Evolutionary conservation across 1,140 invertebrate genomes (phyloP), one percentile per base, ranked within the genome.

Genomic region (Magallana gigas): DNA sequence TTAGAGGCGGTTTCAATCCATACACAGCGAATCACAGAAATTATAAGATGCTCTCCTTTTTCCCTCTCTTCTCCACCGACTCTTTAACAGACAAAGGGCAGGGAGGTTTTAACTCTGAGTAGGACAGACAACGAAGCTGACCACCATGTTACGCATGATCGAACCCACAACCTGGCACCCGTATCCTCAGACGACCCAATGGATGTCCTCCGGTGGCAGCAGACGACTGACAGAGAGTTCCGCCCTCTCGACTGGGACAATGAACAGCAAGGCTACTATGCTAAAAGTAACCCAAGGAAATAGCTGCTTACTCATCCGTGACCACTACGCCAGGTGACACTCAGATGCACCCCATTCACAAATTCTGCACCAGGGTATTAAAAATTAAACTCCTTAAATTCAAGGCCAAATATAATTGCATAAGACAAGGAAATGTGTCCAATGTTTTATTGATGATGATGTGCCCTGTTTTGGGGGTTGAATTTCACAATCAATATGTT

Each of bases 151-250:
- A 76, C 23, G 23, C 68, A 12, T 76, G 23, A 76, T 36, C 11
- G 23, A 76, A 23, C 68, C 23, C 68, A 29, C 68, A 76, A 76
- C 68, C 68, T 76, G 68, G 68, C 68, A 76, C 68, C 68, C 68
- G 68, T 76, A 76, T 76, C 68, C 68, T 76, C 68, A 76, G 36
- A 76, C 68, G 23, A 23, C 68, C 60, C 68, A 76, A 76, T 76
- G 12, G 8, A 76, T 29, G 68, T 76, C 68, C 68, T 29, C 68
- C 2, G 11, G 11, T 76, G 7, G 12, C 68, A 76, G 68, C 23
- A 23, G 68, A 29, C 23, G 5, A 76, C 18, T 29, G 68, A 76
- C 23, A 11, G 18, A 23, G 23, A 76, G 68, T 29, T 29, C 68
- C 68, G 8, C 23, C 68, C 68, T 8, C 64, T 68, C 23, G 11